phyloP scores from a whole-genome alignment of 2,113 vertebrate genomes.

The Petrocephalus microphthalmus region DNA sequence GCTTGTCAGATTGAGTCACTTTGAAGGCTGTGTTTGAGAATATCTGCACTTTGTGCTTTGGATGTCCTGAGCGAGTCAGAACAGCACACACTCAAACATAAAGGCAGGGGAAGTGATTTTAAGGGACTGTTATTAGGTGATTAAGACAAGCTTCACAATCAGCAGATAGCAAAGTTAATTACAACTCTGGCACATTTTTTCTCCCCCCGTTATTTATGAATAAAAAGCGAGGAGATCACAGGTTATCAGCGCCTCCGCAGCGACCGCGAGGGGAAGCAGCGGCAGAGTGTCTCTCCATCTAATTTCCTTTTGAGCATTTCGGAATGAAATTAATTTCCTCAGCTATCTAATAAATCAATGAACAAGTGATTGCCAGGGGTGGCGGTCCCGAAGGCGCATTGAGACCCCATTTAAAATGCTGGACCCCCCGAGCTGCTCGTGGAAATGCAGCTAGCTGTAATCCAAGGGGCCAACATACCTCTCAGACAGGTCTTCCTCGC shows the following conservation, averaged over 20 bases:
- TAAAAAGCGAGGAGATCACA: constrained; percentile 59
- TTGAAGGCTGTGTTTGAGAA: not conserved
- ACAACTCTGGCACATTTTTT: constrained; percentile 41
- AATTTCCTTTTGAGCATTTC: constrained; percentile 68
- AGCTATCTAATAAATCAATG: constrained; percentile 65
- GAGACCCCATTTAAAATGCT: constrained; percentile 47
- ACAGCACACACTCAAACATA: constrained; percentile 19
- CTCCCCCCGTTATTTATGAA: constrained; percentile 62
- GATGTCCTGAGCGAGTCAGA: not conserved
- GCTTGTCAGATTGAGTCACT: constrained; percentile 5
- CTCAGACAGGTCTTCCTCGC: constrained; percentile 4
- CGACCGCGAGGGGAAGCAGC: constrained; percentile 49
- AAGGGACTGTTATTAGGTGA: constrained; percentile 41
- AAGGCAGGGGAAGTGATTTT: constrained; percentile 32
- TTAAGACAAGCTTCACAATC: constrained; percentile 45
- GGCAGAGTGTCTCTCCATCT: constrained; percentile 61
- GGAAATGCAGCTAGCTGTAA: constrained; percentile 24
- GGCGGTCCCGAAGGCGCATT: constrained; percentile 54
- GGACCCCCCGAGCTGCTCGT: not conserved
- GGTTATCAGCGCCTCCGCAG: constrained; percentile 60
- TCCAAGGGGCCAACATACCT: constrained; percentile 37
- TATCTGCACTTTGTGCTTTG: not conserved
- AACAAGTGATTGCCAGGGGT: constrained; percentile 62
- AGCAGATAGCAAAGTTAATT: constrained; percentile 62
- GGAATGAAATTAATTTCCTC: constrained; percentile 68